Conservation (phyloP, 2,113 vertebrate genomes). For the Odocoileus virginianus region DNA sequence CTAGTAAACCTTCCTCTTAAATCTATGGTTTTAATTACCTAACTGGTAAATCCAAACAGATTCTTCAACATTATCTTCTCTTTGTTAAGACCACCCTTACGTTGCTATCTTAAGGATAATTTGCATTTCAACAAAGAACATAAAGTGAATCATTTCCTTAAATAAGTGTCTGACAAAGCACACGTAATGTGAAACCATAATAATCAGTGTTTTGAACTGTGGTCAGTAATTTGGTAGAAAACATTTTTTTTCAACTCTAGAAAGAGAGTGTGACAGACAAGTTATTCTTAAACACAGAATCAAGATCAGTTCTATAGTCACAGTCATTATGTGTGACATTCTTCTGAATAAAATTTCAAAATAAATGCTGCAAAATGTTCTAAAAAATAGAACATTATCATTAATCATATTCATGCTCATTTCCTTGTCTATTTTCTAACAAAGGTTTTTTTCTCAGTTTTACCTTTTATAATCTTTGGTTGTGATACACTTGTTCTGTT, state of each 20-base stretch:
- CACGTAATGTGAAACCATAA: background rate
- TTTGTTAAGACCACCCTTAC: background rate
- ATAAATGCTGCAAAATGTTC: background rate
- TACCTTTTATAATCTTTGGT: background rate
- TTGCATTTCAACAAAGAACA: conserved; percentile 10
- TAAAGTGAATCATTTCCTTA: background rate
- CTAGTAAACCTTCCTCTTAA: background rate
- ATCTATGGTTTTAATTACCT: conserved; percentile 12
- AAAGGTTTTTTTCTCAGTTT: background rate
- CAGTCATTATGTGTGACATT: background rate
- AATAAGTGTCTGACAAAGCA: background rate
- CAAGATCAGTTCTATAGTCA: conserved; percentile 6
- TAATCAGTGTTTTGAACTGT: background rate
- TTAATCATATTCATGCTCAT: conserved; percentile 25
- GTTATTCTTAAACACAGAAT: conserved; percentile 23
- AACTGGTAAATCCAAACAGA: background rate
- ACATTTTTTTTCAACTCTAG: background rate
- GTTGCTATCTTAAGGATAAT: background rate
- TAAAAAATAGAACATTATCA: background rate
- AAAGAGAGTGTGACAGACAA: background rate
- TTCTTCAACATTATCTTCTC: background rate
- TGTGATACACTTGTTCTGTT: background rate
- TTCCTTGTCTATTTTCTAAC: background rate
- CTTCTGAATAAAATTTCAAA: conserved; percentile 21
- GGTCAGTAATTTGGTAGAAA: background rate